Conservation (phyloP, 2,888 invertebrate species). For the Eupithecia centaureata region DNA sequence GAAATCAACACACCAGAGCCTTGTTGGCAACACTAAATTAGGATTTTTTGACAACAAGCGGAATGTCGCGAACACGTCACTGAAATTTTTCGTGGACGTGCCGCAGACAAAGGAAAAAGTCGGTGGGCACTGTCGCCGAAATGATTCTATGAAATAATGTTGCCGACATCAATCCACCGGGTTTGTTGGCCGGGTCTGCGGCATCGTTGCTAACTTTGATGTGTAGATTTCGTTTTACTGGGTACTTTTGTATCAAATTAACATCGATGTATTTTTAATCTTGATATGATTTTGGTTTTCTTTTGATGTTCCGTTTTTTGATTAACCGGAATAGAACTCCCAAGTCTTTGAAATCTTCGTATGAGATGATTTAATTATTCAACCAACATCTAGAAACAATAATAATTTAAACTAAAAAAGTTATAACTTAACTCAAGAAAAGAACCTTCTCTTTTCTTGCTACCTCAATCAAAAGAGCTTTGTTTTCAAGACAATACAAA, state of each 20-base stretch:
- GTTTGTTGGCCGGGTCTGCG: not conserved
- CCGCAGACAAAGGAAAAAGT: too few relatives aligned
- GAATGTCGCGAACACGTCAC: not conserved
- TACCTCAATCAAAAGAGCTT: slow-evolving; percentile 39
- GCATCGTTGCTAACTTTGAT: not conserved
- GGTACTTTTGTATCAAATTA: not conserved
- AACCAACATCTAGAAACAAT: not conserved
- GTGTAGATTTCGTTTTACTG: not conserved
- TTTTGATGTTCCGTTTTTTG: not conserved
- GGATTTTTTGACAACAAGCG: not conserved
- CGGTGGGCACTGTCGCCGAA: not conserved
- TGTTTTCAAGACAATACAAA: slow-evolving; percentile 30
- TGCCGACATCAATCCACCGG: not conserved
- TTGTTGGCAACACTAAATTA: not conserved
- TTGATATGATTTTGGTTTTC: not conserved
- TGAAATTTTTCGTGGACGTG: too few relatives aligned
- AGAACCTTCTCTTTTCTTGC: slow-evolving; percentile 29
- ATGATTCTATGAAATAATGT: not conserved
- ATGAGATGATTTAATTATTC: not conserved
- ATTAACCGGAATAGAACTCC: not conserved
- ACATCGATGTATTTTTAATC: not conserved
- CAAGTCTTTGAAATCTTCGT: not conserved
- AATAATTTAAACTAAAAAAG: slow-evolving; percentile 17
- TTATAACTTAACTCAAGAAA: slow-evolving; percentile 27
- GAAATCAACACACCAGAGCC: not conserved